These are phyloP conservation scores for Macrochelys suwanniensis DNA, from an alignment of 2,797 vertebrate genomes.

Conservation along the genomic window DNA sequence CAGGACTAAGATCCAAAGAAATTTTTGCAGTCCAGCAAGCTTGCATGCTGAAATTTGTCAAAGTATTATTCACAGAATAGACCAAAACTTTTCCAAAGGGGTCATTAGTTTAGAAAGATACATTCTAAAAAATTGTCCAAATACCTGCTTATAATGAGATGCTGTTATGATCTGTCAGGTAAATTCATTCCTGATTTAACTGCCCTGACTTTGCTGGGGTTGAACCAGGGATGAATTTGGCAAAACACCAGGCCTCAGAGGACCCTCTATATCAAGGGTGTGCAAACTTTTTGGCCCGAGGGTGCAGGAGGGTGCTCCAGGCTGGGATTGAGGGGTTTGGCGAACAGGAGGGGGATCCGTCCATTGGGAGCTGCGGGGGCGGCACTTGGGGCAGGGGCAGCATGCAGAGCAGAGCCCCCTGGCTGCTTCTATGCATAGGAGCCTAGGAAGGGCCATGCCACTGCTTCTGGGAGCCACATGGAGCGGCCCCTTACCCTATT, in stretches of 20 bases:
- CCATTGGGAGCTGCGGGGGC: too few species aligned
- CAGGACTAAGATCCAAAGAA: slow-evolving; percentile 8
- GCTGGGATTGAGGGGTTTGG: too few species aligned
- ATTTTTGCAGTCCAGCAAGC: not conserved
- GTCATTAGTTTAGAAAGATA: not conserved
- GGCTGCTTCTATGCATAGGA: too few species aligned
- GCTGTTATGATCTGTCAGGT: not conserved
- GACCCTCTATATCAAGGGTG: not conserved
- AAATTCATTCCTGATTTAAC: not conserved
- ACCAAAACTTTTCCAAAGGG: not conserved
- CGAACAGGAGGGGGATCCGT: too few species aligned
- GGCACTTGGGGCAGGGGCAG: too few species aligned
- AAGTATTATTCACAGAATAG: not conserved
- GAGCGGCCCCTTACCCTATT: too few species aligned
- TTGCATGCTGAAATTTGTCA: not conserved
- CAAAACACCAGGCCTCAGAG: not conserved
- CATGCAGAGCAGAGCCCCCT: too few species aligned
- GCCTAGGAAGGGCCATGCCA: too few species aligned
- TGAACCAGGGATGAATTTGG: not conserved
- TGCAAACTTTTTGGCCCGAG: too few species aligned
- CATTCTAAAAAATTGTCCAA: not conserved
- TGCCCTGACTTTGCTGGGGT: not conserved
- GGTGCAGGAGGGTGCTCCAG: too few species aligned
- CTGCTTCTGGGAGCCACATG: too few species aligned
- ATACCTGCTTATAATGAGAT: not conserved